Base-by-base conservation (phyloP, 2,888 invertebrate genomes). In the Cantharis rufa region DNA sequence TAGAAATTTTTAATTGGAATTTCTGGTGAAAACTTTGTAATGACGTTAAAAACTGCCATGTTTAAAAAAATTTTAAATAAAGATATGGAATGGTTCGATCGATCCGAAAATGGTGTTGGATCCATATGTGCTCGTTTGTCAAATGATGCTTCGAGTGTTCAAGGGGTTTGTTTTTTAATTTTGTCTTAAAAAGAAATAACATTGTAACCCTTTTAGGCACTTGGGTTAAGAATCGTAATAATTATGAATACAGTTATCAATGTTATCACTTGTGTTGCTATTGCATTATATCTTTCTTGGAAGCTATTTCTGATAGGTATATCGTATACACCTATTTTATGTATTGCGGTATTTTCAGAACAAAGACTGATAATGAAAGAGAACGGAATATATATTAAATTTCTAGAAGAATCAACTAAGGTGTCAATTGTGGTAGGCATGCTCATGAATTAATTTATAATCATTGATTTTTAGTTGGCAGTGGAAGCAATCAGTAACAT, bases 11-110 rank as follows among this genome's bases (percentile, higher is more conserved):
- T 92, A 85, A 96, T 95, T 86, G 93, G 92, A 0, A 88, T 94
- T 27, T 94, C 96, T 27, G 96, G 96, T 48, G 96, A 96, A 86
- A 88, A 90, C 77, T 89, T 97, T 71, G 96, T 96, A 0, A 91
- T 93, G 84, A 90, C 96, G 76, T 86, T 96, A 5, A 89, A 96
- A 72, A 90, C 90, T 48, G 79, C 89, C 62, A 90, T 93, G 88
- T 95, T 95, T 82, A 89, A 89, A 69, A 90, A 92, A 3, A 91
- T 95, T 88, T 84, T 96, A 2, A 89, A 89, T 80, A 95, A 95
- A 87, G 95, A 95, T 85, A 90, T 94, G 74, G 92, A 91, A 2
- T 95, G 93, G 91, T 95, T 92, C 85, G 95, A 95, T 83, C 90
- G 93, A 79, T 91, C 92, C 79, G 88, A 90, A 32, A 94, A 95